A percentile compares a stretch with the other conserved stretches of the same genome.
Evolutionary conservation across 1,140 invertebrate species (phyloP).

Genomic region (Tetramorium simillimum): DNA sequence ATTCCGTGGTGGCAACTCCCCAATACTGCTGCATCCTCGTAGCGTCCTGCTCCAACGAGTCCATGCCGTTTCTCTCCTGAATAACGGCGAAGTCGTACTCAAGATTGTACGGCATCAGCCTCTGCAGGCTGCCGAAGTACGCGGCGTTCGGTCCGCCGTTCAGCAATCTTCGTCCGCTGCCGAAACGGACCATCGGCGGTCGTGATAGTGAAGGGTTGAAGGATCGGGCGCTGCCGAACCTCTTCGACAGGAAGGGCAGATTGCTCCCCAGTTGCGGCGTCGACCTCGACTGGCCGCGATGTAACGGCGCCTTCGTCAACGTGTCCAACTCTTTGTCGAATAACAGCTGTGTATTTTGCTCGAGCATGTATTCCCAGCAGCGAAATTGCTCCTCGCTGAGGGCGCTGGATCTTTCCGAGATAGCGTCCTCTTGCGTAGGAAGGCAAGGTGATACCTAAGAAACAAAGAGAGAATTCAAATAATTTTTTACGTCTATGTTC

Average conservation of each 20-base stretch:
- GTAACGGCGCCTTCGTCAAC: slow-evolving; percentile 87
- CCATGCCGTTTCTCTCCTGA: slow-evolving; percentile 89
- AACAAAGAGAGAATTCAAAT: neutral
- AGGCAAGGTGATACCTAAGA: slow-evolving; percentile 45
- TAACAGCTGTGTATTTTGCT: slow-evolving; percentile 94
- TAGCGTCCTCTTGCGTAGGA: slow-evolving; percentile 85
- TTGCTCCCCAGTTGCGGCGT: slow-evolving; percentile 81
- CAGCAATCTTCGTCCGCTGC: slow-evolving; percentile 85
- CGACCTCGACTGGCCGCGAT: slow-evolving; percentile 83
- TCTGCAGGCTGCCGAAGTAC: slow-evolving; percentile 93
- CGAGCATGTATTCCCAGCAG: slow-evolving; percentile 97
- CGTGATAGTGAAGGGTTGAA: slow-evolving; percentile 86
- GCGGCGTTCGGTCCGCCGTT: slow-evolving; percentile 92
- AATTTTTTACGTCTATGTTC: neutral
- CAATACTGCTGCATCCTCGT: slow-evolving; percentile 94
- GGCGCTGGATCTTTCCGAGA: slow-evolving; percentile 86
- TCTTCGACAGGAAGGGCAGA: slow-evolving; percentile 89
- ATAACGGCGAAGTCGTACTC: slow-evolving; percentile 94
- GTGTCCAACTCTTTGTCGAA: slow-evolving; percentile 96
- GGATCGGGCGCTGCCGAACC: slow-evolving; percentile 92
- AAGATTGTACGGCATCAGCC: slow-evolving; percentile 93
- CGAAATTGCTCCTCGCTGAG: slow-evolving; percentile 94
- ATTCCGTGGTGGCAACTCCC: slow-evolving; percentile 93
- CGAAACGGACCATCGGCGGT: slow-evolving; percentile 81
- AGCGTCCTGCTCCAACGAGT: slow-evolving; percentile 91